Percentiles rank a stretch among this genome's conserved stretches.
Evolutionary conservation across 2,888 invertebrate genomes (phyloP).

Genomic region (Terebella lapidaria): DNA sequence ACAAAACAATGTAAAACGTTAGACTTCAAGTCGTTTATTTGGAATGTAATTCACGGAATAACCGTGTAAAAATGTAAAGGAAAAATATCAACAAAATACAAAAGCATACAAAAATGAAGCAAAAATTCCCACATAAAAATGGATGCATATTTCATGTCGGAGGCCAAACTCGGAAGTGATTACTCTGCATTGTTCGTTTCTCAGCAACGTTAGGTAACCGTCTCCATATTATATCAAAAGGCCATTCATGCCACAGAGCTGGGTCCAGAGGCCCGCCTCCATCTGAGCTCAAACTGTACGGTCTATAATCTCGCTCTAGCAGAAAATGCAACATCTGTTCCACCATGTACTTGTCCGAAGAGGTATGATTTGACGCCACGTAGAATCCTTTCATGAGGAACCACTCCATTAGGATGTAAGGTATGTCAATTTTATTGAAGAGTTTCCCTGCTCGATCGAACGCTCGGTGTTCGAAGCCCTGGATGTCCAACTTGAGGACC

Average conservation of each 20-base stretch:
- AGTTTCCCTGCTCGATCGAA: conserved; percentile 19
- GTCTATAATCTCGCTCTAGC: conserved; percentile 13
- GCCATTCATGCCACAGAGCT: conserved; percentile 22
- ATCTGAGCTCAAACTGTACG: conserved; percentile 12
- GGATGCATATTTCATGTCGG: conserved; percentile 1
- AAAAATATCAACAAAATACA: no score
- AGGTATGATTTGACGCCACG: conserved; percentile 3
- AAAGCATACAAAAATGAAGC: no score
- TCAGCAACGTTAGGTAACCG: conserved; percentile 10
- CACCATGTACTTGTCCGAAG: conserved; percentile 14
- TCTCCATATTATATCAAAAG: conserved; percentile 27
- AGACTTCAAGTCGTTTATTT: no score
- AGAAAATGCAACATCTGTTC: conserved; percentile 19
- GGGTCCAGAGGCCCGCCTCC: conserved; percentile 16
- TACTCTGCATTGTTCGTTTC: conserved; percentile 12
- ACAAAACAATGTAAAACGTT: no score
- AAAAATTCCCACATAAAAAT: no score
- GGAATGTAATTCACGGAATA: no score
- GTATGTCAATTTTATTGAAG: conserved; percentile 14
- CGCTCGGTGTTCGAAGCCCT: conserved; percentile 24
- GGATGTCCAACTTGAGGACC: conserved; percentile 20
- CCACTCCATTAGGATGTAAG: conserved; percentile 29
- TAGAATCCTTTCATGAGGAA: conserved; percentile 17
- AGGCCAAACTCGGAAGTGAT: conserved; percentile 24
- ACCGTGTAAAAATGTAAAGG: no score